Evolutionary conservation across 2,797 vertebrate genomes (phyloP), one percentile per base, ranked within the genome.

Genomic region (Gastrophryne carolinensis): DNA sequence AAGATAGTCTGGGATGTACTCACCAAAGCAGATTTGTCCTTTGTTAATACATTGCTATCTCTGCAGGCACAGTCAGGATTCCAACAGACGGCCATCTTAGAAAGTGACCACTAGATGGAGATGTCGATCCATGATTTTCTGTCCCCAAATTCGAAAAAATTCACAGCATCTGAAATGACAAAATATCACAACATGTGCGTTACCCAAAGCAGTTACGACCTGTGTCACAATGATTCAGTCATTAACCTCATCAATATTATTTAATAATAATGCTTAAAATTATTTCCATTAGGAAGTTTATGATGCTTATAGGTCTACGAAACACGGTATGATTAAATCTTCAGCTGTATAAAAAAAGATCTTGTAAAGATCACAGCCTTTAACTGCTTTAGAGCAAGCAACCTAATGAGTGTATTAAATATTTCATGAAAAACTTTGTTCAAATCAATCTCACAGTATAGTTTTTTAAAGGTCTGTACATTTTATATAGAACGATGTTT

Each of bases 101-200:
- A 4, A 44, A 65, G 26, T 23, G 35, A 49, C 17, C 72, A 57
- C 72, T 65, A 74, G 72, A 35, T 74, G 72, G 72, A 54, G 49
- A 62, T 58, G 44, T 10, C 35, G 37, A 37, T 74, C 52, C 52
- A 66, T 57, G n/a, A 57, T 30, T 54, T 10, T 10, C 5, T 30
- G 5, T 3, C 1, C 12, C 3, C 6, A 19, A 44, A 37, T 2
- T 3, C 2, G 23, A 7, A 68, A 13, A 41, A 29, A 54, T 27
- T 24, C 1, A 11, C 5, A n/a, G 17, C 21, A 19, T 17, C 1
- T 17, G 17, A 15, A 44, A 44, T 44, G 1, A 44, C 4, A 44
- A 44, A 44, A 9, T 26, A 10, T 68, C 1, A 27, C 21, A 29
- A 41, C 50, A 41, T 69, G 56, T n/a, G 41, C 56, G 50, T 29